Evolutionary conservation across 2,797 vertebrate genomes (phyloP), one percentile per base, ranked within the genome.

Genomic region (Rhadinocentrus ornatus): DNA sequence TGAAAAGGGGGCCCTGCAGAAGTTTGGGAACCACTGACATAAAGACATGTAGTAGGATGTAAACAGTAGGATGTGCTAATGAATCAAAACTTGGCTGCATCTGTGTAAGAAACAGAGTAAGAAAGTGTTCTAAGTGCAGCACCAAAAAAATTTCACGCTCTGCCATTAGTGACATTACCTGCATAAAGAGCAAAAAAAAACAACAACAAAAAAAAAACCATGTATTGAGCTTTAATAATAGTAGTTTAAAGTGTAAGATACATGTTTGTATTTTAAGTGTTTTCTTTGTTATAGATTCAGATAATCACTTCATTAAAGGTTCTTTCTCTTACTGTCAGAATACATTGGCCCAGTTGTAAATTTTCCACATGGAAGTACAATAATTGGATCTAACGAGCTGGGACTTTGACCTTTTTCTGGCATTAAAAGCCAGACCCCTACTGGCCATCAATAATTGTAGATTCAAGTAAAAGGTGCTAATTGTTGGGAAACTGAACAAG

Each of bases 331-430:
- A 18, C 24, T 27, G 13, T 27, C 52, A 54, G 12, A 54, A 54
- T 27, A 29, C 26, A 54, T 27, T 54, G 26, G 26, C 52, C 26
- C 15, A 54, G 15, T 16, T 29, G 6, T 54, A 26, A 15, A 15
- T 54, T 52, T 27, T 29, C 52, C 52, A 54, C 10, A 29, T 29
- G 26, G 26, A 16, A 27, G 24, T 16, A 27, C 11, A 54, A 12
- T 60, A 74, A 72, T 71, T 68, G 67, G 32, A 52, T 68, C 18
- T 62, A 31, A 71, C 56, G 34, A 75, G 71, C 64, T 50, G 57
- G 50, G 52, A 66, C 68, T 75, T 64, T 82, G 70, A 83, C 66
- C 67, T 81, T 78, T n/a, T 80, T 13, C 52, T 61, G 29, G 54
- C 29, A 67, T 73, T 81, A 69, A 62, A 79, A 78, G 59, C 18